Percentiles rank a stretch among this genome's conserved stretches.
Evolutionary conservation across 2,113 vertebrate genomes (phyloP).

Genomic region (Gila orcuttii): DNA sequence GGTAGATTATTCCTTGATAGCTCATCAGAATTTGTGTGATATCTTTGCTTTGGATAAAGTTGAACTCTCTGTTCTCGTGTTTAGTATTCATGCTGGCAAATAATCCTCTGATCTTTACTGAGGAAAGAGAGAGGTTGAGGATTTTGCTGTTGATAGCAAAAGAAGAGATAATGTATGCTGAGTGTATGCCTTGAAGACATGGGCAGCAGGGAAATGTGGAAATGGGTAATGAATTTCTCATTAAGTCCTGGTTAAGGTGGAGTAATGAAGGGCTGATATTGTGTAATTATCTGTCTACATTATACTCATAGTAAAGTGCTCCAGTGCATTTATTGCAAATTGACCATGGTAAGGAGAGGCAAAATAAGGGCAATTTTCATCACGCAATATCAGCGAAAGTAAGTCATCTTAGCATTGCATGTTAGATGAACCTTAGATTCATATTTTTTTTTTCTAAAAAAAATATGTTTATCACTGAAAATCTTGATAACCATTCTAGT

Average conservation of each 20-base stretch:
- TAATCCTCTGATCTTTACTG: constrained; percentile 26
- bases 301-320: constrained; percentile 57
- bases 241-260: constrained; percentile 50
- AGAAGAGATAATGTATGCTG: constrained; percentile 47
- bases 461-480: neutral
- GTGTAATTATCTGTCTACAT: constrained; percentile 54
- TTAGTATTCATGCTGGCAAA: constrained; percentile 40
- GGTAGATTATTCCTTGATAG: neutral
- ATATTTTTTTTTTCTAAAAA: neutral
- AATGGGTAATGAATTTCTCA: constrained; percentile 59
- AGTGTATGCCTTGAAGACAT: constrained; percentile 50
- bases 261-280: constrained; percentile 56
- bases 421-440: constrained; percentile 11
- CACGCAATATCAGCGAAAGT: constrained; percentile 45
- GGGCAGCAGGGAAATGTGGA: constrained; percentile 48
- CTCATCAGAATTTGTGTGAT: constrained; percentile 8
- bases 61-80: constrained; percentile 20
- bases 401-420: constrained; percentile 45
- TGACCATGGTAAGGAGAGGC: constrained; percentile 48
- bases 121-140: neutral
- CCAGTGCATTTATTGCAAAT: constrained; percentile 58
- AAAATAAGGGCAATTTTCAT: constrained; percentile 47
- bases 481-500: neutral
- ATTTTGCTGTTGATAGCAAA: constrained; percentile 47
- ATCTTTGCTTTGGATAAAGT: constrained; percentile 18